phyloP scores from a whole-genome alignment of 2,888 invertebrate genomes.

The Rotaria socialis region DNA sequence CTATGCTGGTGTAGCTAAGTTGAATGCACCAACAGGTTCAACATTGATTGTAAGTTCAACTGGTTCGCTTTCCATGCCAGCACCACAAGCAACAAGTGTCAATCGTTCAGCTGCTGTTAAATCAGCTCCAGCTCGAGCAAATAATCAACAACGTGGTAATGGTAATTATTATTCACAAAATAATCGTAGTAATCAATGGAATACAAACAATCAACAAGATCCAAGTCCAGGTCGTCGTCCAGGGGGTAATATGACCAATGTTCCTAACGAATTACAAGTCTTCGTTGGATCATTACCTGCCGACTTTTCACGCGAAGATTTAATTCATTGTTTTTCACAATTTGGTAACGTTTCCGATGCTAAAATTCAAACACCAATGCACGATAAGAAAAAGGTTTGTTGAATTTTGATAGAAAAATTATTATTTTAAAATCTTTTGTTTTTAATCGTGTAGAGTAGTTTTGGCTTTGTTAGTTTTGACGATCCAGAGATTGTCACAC shows the following conservation, averaged over 20 bases:
- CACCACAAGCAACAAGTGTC: neutral
- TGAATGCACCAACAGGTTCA: neutral
- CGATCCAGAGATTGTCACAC: neutral
- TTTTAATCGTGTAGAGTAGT: neutral
- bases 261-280: neutral
- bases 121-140: neutral
- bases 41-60: neutral
- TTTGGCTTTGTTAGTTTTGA: slow-evolving; percentile 15
- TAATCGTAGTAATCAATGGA: neutral
- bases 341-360: neutral
- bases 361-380: neutral
- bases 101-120: neutral
- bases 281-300: slow-evolving; percentile 18
- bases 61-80: neutral
- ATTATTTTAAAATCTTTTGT: neutral
- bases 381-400: neutral
- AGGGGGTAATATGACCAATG: neutral
- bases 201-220: neutral
- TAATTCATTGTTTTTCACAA: neutral
- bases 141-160: neutral
- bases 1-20: neutral
- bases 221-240: neutral
- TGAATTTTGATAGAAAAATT: neutral
- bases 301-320: neutral
- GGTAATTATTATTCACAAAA: neutral